Evolutionary conservation across 2,888 invertebrate genomes (phyloP).

Genomic region (Drosophila meridiana): DNA sequence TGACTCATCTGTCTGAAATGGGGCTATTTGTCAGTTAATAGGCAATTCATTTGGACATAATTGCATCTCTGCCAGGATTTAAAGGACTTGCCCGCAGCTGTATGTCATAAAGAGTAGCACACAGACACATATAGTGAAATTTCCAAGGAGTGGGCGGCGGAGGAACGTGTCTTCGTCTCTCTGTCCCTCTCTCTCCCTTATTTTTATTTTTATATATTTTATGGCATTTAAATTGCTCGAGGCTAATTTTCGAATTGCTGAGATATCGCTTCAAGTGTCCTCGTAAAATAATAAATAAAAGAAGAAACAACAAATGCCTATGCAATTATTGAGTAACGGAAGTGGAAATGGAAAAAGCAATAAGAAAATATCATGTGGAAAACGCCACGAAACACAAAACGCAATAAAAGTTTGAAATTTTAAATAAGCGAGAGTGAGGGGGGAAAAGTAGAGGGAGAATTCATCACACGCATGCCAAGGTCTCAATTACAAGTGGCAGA

Average conservation of each 20-base stretch:
- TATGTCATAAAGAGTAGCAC: conserved; percentile 25
- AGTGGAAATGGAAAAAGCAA: conserved; percentile 15
- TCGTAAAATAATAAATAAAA: conserved; percentile 33
- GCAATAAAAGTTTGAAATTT: conserved; percentile 73
- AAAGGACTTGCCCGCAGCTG: conserved; percentile 56
- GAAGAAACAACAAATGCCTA: conserved; percentile 12
- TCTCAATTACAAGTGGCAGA: conserved; percentile 65
- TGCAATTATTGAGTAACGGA: conserved; percentile 44
- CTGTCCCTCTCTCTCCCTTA: conserved; percentile 36
- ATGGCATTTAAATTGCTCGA: conserved; percentile 70
- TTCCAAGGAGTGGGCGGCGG: not conserved
- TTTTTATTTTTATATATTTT: conserved; percentile 60
- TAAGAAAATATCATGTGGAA: conserved; percentile 39
- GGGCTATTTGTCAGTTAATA: conserved; percentile 65
- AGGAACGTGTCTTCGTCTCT: conserved; percentile 36
- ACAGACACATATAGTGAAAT: not conserved
- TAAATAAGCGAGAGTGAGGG: conserved; percentile 27
- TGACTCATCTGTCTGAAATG: conserved; percentile 65
- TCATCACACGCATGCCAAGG: conserved; percentile 54
- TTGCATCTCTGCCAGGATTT: conserved; percentile 61
- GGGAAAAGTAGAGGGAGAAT: not conserved
- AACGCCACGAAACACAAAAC: conserved; percentile 39
- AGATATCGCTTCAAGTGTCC: conserved; percentile 38
- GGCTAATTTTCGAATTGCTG: conserved; percentile 69
- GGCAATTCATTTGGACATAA: conserved; percentile 74